Percentiles rank a stretch among this genome's conserved stretches.
These are phyloP conservation scores for Channa maculata DNA, from an alignment of 2,113 vertebrate species.

Conservation along the genomic window DNA sequence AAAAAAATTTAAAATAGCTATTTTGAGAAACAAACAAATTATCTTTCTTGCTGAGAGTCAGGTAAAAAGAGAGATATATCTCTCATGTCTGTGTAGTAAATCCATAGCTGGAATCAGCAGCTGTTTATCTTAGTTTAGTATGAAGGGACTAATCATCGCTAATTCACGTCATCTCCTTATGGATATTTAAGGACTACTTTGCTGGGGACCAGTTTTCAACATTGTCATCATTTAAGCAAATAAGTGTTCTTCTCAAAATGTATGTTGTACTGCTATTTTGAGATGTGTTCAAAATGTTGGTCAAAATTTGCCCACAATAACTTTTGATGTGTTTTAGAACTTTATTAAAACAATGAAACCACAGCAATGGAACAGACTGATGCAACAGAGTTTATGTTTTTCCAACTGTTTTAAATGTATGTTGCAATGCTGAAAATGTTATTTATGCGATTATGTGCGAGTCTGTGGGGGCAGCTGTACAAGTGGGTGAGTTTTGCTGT, in stretches of 20 bases:
- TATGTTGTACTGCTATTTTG: neutral
- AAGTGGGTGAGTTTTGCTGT: constrained; percentile 80
- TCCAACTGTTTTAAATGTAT: constrained; percentile 17
- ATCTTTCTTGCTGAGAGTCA: neutral
- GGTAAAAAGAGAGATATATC: neutral
- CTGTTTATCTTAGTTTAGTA: neutral
- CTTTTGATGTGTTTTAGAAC: neutral
- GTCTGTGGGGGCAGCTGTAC: constrained; percentile 71
- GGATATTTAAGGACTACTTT: too few species aligned
- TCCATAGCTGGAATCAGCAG: neutral
- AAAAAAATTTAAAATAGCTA: too few species aligned
- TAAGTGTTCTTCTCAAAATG: neutral
- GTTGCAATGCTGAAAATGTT: constrained; percentile 38
- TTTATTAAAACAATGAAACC: neutral
- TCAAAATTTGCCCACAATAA: neutral
- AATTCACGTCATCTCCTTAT: neutral
- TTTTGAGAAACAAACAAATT: too few species aligned
- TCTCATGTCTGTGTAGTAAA: neutral
- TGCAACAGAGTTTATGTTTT: too few species aligned
- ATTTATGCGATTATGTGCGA: constrained; percentile 30
- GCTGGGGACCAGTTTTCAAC: too few species aligned
- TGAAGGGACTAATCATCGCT: neutral
- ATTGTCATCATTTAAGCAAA: too few species aligned
- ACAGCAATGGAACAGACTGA: too few species aligned
- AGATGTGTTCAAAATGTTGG: neutral